Conservation (phyloP, 92 coral and sea anemone genomes). For the Actinostola sp. region DNA sequence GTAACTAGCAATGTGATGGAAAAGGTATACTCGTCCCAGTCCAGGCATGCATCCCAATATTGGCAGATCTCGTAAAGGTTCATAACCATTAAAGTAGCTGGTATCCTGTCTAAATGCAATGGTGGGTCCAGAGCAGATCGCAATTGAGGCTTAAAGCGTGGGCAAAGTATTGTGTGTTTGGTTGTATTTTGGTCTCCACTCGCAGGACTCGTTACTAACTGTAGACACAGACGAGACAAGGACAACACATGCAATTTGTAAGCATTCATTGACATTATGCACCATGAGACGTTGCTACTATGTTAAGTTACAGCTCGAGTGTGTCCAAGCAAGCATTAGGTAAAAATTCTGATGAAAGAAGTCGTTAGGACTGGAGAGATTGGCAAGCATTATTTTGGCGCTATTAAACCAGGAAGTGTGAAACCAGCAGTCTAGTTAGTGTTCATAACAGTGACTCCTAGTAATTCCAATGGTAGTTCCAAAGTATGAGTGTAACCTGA, state of each 20-base stretch:
- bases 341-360: not conserved
- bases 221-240: not conserved
- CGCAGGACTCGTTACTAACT: not conserved
- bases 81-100: too few species aligned
- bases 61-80: too few species aligned
- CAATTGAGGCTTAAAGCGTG: not conserved
- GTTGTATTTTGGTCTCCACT: constrained; percentile 2
- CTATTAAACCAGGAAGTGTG: not conserved
- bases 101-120: not conserved
- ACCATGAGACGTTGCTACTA: not conserved
- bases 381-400: not conserved
- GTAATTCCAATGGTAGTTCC: too few species aligned
- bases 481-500: too few species aligned
- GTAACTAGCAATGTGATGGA: too few species aligned
- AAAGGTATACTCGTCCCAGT: too few species aligned
- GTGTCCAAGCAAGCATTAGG: not conserved
- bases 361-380: not conserved
- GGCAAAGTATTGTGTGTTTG: not conserved
- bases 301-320: constrained; percentile 6
- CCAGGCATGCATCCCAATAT: too few species aligned
- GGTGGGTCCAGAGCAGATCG: not conserved
- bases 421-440: too few species aligned
- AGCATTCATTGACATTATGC: not conserved
- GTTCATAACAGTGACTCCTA: too few species aligned
- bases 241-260: not conserved